Conservation (phyloP, 2,888 invertebrate genomes). For the Lampropteryx suffumata region DNA sequence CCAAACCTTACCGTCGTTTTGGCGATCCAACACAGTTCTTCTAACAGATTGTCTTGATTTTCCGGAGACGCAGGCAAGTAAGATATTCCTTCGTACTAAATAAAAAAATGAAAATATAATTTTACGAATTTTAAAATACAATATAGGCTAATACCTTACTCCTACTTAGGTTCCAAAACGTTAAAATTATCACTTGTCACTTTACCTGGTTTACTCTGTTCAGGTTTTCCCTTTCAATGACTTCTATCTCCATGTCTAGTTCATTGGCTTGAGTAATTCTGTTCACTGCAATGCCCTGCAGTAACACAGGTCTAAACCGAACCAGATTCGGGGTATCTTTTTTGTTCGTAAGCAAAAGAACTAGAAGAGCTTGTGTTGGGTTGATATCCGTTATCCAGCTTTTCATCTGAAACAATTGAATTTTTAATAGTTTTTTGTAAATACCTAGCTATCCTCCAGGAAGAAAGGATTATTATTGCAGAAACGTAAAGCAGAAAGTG, state of each 20-base stretch:
- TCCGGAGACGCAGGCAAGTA: constrained; percentile 53
- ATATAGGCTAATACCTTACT: no score
- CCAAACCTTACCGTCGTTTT: constrained; percentile 68
- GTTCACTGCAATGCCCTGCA: constrained; percentile 72
- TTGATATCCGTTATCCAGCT: constrained; percentile 64
- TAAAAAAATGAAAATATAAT: constrained; percentile 23
- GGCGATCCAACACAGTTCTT: constrained; percentile 73
- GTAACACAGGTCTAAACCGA: constrained; percentile 55
- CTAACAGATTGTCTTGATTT: constrained; percentile 61
- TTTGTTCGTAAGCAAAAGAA: constrained; percentile 64
- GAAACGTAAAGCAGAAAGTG: no score
- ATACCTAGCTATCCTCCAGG: no score
- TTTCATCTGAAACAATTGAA: constrained; percentile 55
- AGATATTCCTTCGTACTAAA: constrained; percentile 60
- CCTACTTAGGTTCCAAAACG: no score
- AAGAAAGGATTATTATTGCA: no score
- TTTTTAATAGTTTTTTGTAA: no score
- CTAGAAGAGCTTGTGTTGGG: constrained; percentile 61
- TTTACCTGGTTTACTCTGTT: constrained; percentile 53
- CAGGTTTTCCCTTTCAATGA: constrained; percentile 67
- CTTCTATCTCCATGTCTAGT: constrained; percentile 74
- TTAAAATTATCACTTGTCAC: not conserved
- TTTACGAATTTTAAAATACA: no score
- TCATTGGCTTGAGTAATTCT: constrained; percentile 67
- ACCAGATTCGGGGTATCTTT: constrained; percentile 64